Evolutionary conservation across 2,797 vertebrate species (phyloP).

Genomic region (Poecile montanus): DNA sequence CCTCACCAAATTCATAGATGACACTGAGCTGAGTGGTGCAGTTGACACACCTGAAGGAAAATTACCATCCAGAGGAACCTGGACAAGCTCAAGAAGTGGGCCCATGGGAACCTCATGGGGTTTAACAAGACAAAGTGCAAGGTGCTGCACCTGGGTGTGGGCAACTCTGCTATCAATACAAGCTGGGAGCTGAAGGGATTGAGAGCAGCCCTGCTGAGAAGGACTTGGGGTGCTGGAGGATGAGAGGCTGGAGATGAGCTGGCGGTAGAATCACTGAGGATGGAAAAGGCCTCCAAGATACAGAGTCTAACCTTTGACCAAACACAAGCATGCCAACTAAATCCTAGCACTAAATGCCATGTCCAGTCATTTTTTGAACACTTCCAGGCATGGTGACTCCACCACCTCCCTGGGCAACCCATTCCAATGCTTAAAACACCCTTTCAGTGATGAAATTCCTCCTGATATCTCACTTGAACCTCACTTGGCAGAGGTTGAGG

Average conservation of each 20-base stretch:
- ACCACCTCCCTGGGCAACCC: not conserved
- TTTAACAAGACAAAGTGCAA: not conserved
- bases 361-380: not conserved
- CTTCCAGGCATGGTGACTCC: not conserved
- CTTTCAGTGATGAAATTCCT: not conserved
- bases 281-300: not conserved
- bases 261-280: not conserved
- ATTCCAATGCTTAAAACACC: not conserved
- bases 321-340: not conserved
- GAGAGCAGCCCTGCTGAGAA: rapidly evolving
- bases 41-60: not conserved
- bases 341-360: not conserved
- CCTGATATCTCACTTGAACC: not conserved
- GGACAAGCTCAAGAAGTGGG: not conserved
- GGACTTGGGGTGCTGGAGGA: not conserved
- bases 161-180: not conserved
- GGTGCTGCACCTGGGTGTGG: not conserved
- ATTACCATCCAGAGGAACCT: not conserved
- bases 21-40: no score
- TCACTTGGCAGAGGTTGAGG: not conserved
- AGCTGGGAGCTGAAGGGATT: rapidly evolving
- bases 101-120: rapidly evolving
- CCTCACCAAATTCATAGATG: not conserved
- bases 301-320: not conserved
- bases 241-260: not conserved